Conservation (phyloP, 1,140 invertebrate species). For the Pemphigus obesinymphae region DNA sequence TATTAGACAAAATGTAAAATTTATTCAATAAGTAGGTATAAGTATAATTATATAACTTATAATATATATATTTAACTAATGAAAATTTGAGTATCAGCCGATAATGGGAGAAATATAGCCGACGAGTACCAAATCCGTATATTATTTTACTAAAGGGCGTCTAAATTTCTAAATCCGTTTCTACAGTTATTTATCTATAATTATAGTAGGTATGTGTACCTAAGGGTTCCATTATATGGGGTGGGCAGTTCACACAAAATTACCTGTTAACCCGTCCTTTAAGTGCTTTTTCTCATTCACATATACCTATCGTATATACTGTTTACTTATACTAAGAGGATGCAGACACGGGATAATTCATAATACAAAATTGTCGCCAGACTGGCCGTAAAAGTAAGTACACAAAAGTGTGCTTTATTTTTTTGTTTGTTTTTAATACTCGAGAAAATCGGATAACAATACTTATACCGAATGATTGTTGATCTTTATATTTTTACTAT, state of each 20-base stretch:
- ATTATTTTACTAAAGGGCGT: too few species aligned
- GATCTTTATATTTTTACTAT: neutral
- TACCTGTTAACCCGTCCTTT: neutral
- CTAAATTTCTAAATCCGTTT: neutral
- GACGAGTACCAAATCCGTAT: too few species aligned
- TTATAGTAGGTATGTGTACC: neutral
- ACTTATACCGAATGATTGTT: neutral
- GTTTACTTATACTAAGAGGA: neutral
- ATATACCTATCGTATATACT: neutral
- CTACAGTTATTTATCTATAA: neutral
- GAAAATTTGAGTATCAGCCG: too few species aligned
- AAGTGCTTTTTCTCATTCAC: neutral
- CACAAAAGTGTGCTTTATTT: neutral
- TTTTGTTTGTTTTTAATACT: neutral
- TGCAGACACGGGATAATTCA: neutral
- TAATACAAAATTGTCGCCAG: neutral
- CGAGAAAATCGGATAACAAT: neutral
- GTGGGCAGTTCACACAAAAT: neutral
- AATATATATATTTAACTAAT: too few species aligned
- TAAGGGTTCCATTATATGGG: neutral
- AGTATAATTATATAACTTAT: too few species aligned
- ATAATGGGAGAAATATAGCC: too few species aligned
- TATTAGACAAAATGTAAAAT: too few species aligned
- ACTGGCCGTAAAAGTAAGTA: constrained; percentile 3
- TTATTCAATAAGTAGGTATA: too few species aligned